Percentiles rank a stretch among this genome's conserved stretches.
phyloP scores from a whole-genome alignment of 2,888 invertebrate species.

The Lapara coniferarum region DNA sequence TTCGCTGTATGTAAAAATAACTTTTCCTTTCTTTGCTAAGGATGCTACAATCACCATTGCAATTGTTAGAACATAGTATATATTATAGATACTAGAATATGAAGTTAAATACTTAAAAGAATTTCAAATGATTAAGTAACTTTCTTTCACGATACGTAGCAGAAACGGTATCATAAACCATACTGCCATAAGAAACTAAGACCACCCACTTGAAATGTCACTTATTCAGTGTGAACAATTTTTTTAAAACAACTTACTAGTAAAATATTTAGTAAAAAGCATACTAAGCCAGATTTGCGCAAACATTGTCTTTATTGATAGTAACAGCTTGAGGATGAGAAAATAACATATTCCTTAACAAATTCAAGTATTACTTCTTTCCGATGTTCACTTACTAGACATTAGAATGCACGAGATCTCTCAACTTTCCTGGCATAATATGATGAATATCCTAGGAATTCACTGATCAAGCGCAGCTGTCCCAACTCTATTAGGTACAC shows the following conservation, averaged over 20 bases:
- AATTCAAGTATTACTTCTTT: neutral
- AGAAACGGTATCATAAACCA: too few species aligned
- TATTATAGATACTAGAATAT: neutral
- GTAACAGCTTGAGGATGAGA: neutral
- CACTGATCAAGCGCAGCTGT: neutral
- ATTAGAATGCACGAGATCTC: neutral
- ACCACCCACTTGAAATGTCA: neutral
- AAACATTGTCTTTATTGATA: neutral
- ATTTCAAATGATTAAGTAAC: too few species aligned
- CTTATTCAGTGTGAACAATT: neutral
- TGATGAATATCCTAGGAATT: neutral
- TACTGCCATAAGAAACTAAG: too few species aligned
- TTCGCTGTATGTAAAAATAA: too few species aligned
- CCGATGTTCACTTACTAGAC: neutral
- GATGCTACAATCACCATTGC: neutral
- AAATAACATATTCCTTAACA: neutral
- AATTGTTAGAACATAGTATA: neutral
- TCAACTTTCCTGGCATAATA: conserved; percentile 1
- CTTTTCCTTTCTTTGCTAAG: neutral
- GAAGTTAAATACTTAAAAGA: neutral
- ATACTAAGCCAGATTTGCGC: neutral
- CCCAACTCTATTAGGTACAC: neutral
- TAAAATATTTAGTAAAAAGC: too few species aligned
- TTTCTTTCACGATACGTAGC: too few species aligned
- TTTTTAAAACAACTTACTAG: too few species aligned